These are phyloP conservation scores for Falco biarmicus DNA, from an alignment of 2,797 vertebrate species.

Conservation along the genomic window DNA sequence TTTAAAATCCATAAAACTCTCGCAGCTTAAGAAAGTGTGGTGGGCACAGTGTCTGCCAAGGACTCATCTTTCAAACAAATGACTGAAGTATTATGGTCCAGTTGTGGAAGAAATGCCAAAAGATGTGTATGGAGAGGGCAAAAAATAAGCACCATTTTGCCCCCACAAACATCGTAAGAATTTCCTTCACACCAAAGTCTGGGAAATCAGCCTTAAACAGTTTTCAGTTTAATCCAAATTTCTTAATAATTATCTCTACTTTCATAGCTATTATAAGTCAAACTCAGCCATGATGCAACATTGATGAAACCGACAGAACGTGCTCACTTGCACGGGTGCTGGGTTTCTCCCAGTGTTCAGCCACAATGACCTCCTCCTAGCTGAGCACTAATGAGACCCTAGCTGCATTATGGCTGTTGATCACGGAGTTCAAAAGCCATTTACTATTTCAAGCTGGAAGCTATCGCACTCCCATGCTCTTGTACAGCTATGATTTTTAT, in stretches of 20 bases:
- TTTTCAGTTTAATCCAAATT: background rate
- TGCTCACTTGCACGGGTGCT: background rate
- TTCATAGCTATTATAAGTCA: background rate
- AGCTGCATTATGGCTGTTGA: background rate
- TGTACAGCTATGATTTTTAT: background rate
- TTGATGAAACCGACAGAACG: background rate
- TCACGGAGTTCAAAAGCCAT: background rate
- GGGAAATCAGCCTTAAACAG: background rate
- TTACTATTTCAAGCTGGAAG: background rate
- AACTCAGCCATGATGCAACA: background rate
- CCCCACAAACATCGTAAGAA: background rate
- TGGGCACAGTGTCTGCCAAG: background rate
- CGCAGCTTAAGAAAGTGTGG: background rate
- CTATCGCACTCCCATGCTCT: background rate
- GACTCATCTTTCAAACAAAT: background rate
- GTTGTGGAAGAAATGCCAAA: background rate
- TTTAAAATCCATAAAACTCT: background rate
- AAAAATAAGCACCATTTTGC: background rate
- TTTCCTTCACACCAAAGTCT: background rate
- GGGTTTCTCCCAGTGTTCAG: background rate
- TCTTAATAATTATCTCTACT: background rate
- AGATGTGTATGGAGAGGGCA: background rate
- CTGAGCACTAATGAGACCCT: background rate
- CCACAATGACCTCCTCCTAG: background rate
- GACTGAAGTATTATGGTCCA: background rate